Percentiles rank a stretch among this genome's conserved stretches.
Conservation (phyloP, 2,113 vertebrate species). For the Tretioscincus oriximinensis region DNA sequence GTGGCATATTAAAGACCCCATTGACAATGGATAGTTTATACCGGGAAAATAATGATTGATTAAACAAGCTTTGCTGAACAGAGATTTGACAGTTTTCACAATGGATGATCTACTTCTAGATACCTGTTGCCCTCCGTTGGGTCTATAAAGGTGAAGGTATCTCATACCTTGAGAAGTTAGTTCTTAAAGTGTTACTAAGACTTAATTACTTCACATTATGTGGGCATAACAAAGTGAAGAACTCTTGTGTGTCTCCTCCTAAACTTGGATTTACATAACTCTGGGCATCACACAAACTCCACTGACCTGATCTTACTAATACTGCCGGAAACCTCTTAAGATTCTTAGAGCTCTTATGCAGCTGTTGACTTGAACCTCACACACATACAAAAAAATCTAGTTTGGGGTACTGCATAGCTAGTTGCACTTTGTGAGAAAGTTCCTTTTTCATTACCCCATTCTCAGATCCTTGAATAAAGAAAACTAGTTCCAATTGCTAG, state of each 20-base stretch:
- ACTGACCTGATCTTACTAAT: neutral
- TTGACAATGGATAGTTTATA: neutral
- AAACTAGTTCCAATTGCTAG: too few species aligned
- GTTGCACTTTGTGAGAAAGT: too few species aligned
- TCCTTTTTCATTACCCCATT: too few species aligned
- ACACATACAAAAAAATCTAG: too few species aligned
- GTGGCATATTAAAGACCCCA: neutral
- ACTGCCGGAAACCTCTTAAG: neutral
- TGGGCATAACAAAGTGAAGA: neutral
- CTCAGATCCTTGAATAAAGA: too few species aligned
- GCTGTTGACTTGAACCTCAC: too few species aligned
- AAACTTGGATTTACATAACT: neutral
- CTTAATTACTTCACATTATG: neutral
- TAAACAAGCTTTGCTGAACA: neutral
- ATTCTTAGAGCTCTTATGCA: neutral
- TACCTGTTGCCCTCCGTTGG: neutral
- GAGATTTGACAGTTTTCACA: neutral
- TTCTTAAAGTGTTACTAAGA: neutral
- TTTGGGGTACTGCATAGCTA: too few species aligned
- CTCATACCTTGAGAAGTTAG: neutral
- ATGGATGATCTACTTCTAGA: neutral
- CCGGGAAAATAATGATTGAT: neutral
- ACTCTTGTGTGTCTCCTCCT: neutral
- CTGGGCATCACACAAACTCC: neutral
- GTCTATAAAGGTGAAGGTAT: neutral